Evolutionary conservation across 2,113 vertebrate genomes (phyloP), one percentile per base, ranked within the genome.

Genomic region (Epinephelus moara): DNA sequence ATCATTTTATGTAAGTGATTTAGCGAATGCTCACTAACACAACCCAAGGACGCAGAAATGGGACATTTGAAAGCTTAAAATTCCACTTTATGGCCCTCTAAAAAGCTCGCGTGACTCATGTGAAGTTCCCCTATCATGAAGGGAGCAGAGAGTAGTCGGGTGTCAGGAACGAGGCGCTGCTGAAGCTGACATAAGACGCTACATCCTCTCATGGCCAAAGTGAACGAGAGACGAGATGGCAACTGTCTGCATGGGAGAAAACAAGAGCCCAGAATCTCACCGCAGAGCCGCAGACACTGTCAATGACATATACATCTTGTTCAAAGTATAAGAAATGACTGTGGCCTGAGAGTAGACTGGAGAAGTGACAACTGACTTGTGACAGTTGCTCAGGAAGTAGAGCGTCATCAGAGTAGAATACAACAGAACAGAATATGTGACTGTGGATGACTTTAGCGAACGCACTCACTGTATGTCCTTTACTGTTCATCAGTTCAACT

Each of bases 1-100:
- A 88, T 77, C 42, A 23, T 84, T 82, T 78, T 84, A 80, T 60
- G 62, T n/a, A 78, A 89, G 78, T 88, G 87, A 89, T 86, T 87
- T 79, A 76, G 85, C 67, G 81, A 88, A 88, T 52, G 71, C 61
- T 61, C 18, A 72, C 47, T 53, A 72, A 90, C 81, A 80, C 62
- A 69, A 81, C 62, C 70, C 84, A 85, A 88, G 87, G 85, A 84
- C 82, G 0, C 11, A 60, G 40, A 83, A 85, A 83, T 72, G 33
- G 18, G 76, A 67, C 52, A 69, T 18, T 4, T 75, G 21, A 78
- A 70, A 82, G 75, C 74, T 77, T 81, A 42, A 81, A 84, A 85
- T 75, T 50, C 33, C 37, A 73, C 68, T 88, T 87, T 75, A 85
- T 79, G 64, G 42, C 60, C 75, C 30, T 78, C 61, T 73, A 72